Conservation (phyloP, 2,888 invertebrate species). For the Volucella zonaria region DNA sequence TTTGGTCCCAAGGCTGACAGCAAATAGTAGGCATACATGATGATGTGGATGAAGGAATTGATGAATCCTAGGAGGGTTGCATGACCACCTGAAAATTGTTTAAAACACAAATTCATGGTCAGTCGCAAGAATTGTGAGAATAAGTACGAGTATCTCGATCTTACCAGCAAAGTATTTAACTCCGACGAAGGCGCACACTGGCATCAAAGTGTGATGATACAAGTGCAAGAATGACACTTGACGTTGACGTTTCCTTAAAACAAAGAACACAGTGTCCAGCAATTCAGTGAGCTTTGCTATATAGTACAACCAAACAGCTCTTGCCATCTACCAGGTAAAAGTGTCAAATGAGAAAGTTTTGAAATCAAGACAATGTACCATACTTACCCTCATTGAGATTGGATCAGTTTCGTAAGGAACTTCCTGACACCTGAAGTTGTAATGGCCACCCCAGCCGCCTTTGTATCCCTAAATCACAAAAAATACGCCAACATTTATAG, state of each 20-base stretch:
- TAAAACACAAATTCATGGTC: conserved; percentile 54
- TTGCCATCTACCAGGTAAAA: conserved; percentile 80
- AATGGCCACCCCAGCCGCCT: conserved; percentile 85
- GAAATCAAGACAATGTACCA: neutral
- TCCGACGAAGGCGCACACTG: conserved; percentile 87
- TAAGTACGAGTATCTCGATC: conserved; percentile 10
- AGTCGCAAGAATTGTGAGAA: too few relatives aligned
- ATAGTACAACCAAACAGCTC: conserved; percentile 83
- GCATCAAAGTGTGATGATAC: conserved; percentile 91
- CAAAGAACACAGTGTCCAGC: conserved; percentile 87
- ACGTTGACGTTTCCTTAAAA: conserved; percentile 91
- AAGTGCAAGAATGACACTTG: conserved; percentile 93
- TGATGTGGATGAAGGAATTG: conserved; percentile 94
- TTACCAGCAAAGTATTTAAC: conserved; percentile 87
- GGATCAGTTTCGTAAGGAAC: conserved; percentile 87
- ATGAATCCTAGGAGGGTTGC: conserved; percentile 93
- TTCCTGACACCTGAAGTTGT: conserved; percentile 88
- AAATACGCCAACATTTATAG: neutral
- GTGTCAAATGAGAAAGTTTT: conserved; percentile 14
- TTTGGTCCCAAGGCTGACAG: conserved; percentile 93
- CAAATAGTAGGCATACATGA: conserved; percentile 96
- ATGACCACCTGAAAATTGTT: conserved; percentile 88
- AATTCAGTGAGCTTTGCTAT: conserved; percentile 82
- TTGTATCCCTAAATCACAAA: conserved; percentile 82
- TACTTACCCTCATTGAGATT: conserved; percentile 84